phyloP scores from a whole-genome alignment of 2,113 vertebrate genomes.

The Prunella himalayana region DNA sequence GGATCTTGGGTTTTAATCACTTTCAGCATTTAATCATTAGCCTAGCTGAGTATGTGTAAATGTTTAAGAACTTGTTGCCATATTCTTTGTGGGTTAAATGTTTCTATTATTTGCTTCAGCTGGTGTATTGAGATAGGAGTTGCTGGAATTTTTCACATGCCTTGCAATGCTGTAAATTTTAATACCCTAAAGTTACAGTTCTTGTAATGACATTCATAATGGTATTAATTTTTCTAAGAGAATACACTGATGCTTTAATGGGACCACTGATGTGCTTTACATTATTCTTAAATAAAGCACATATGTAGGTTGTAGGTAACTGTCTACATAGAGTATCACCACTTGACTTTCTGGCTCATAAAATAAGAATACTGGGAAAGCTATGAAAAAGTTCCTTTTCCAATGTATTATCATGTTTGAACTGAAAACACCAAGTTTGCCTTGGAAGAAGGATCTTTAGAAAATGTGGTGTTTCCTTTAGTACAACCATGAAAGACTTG shows the following conservation, averaged over 20 bases:
- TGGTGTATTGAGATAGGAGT: background rate
- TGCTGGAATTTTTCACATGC: background rate
- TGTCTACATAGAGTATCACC: background rate
- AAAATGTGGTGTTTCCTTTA: background rate
- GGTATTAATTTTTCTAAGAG: background rate
- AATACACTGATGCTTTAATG: background rate
- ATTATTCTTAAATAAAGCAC: background rate
- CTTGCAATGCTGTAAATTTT: background rate
- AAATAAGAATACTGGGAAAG: background rate
- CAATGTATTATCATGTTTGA: background rate
- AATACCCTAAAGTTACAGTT: background rate
- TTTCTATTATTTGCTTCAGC: background rate
- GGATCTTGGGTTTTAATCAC: background rate
- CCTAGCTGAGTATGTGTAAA: background rate
- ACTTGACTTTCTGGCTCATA: background rate
- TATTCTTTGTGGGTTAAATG: background rate
- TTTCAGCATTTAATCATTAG: background rate
- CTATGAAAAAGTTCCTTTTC: background rate
- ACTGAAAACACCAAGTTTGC: background rate
- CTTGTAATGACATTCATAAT: background rate
- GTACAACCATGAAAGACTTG: background rate
- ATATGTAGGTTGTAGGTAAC: background rate
- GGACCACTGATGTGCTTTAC: background rate
- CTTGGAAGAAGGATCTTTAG: background rate
- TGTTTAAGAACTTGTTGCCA: background rate